Conservation (phyloP, 2,113 vertebrate genomes). For the Spea multiplicata region DNA sequence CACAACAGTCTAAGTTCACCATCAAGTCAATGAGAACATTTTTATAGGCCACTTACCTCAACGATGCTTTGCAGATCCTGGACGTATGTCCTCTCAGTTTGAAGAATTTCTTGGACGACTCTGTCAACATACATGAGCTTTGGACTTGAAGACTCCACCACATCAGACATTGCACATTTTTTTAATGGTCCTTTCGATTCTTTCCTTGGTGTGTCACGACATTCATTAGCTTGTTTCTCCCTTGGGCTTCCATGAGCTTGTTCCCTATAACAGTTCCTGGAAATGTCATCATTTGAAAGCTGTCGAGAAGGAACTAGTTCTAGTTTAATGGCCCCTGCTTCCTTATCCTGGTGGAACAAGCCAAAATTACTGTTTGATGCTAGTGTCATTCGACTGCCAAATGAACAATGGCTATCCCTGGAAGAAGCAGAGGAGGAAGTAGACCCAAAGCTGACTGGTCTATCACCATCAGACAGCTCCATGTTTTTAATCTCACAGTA, state of each 20-base stretch:
- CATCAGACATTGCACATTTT: slow-evolving; percentile 54
- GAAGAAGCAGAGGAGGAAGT: slow-evolving; percentile 95
- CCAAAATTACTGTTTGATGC: slow-evolving; percentile 78
- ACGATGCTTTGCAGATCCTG: slow-evolving; percentile 93
- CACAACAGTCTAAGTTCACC: no score
- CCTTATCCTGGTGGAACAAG: slow-evolving; percentile 77
- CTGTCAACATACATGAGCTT: slow-evolving; percentile 90
- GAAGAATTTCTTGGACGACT: slow-evolving; percentile 95
- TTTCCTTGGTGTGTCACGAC: slow-evolving; percentile 52
- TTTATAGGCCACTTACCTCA: slow-evolving; percentile 71
- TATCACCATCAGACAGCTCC: slow-evolving; percentile 88
- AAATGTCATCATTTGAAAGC: slow-evolving; percentile 71
- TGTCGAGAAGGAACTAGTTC: slow-evolving; percentile 83
- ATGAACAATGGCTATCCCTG: slow-evolving; percentile 91
- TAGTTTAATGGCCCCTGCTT: slow-evolving; percentile 85
- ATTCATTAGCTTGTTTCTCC: slow-evolving; percentile 49
- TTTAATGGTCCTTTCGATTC: slow-evolving; percentile 63
- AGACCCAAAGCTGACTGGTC: slow-evolving; percentile 93
- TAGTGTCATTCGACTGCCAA: slow-evolving; percentile 85
- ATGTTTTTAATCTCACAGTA: slow-evolving; percentile 77
- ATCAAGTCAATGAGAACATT: background rate
- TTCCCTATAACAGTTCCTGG: slow-evolving; percentile 49
- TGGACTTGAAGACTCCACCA: slow-evolving; percentile 67
- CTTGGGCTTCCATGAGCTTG: slow-evolving; percentile 49
- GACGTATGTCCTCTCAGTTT: slow-evolving; percentile 93